Conservation (phyloP, 2,888 invertebrate genomes). For the Drosophila bunnanda region DNA sequence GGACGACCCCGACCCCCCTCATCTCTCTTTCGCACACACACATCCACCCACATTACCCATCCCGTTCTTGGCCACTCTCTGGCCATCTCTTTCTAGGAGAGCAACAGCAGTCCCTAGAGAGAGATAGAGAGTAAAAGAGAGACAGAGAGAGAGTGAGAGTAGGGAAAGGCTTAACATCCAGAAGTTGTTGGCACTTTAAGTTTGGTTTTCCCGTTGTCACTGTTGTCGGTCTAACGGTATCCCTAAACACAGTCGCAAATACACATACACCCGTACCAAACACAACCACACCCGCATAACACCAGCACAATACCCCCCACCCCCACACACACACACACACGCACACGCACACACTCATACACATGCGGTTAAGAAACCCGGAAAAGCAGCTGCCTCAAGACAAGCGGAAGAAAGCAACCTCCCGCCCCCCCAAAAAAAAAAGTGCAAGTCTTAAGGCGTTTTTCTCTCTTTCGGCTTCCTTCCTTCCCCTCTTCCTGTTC, state of each 20-base stretch:
- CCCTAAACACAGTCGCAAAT: constrained; percentile 13
- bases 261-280: background rate
- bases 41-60: background rate
- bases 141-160: constrained; percentile 5
- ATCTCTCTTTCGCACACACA: background rate
- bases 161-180: constrained; percentile 29
- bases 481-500: background rate
- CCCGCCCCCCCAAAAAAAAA: background rate
- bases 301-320: background rate
- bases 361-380: constrained; percentile 7
- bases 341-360: background rate
- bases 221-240: constrained; percentile 39
- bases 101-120: constrained; percentile 12
- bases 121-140: background rate
- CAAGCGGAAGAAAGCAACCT: background rate
- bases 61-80: constrained; percentile 22
- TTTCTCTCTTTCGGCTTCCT: background rate
- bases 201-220: constrained; percentile 35
- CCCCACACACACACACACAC: background rate
- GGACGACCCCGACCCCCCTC: constrained; percentile 14
- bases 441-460: constrained; percentile 18
- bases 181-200: constrained; percentile 42
- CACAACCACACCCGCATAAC: too few species aligned
- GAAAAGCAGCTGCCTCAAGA: constrained; percentile 3
- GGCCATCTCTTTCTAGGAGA: constrained; percentile 29